Evolutionary conservation across 2,113 vertebrate species (phyloP).

Genomic region (Rattus rattus): DNA sequence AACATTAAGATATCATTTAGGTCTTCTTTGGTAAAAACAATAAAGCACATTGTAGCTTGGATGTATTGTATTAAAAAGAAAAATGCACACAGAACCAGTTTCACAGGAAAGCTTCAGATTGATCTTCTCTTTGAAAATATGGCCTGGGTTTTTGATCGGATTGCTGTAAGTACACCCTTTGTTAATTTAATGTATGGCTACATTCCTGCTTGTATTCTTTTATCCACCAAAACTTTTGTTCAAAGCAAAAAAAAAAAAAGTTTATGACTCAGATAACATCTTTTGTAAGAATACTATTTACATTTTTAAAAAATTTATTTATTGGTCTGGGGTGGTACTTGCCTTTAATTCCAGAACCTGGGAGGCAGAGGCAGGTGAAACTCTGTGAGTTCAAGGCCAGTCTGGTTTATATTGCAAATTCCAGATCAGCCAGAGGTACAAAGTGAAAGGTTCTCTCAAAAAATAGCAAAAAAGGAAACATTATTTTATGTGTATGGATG

Average conservation of each 20-base stretch:
- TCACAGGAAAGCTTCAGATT: not conserved
- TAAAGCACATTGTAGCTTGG: not conserved
- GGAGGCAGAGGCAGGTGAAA: not conserved
- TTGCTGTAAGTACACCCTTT: not conserved
- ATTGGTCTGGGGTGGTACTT: not conserved
- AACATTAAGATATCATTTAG: not conserved
- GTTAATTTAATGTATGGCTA: not conserved
- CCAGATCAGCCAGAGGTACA: not conserved
- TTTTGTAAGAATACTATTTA: not conserved
- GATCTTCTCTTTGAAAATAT: not conserved
- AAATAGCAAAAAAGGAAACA: not conserved
- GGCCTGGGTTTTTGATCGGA: not conserved
- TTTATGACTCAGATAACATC: conserved; percentile 6
- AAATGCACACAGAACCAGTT: not conserved
- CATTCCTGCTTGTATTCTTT: conserved; percentile 19
- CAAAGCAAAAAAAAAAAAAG: not conserved
- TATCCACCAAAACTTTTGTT: not conserved
- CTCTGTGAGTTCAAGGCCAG: not conserved
- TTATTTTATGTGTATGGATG: not conserved
- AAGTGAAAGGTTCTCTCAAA: not conserved
- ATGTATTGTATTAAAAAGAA: not conserved
- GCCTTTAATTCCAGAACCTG: not conserved
- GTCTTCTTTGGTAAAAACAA: not conserved
- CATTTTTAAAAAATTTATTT: not conserved
- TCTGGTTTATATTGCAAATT: not conserved